A percentile compares a stretch with the other conserved stretches of the same genome.
These are phyloP conservation scores for Temnothorax nylanderi DNA, from an alignment of 1,140 invertebrate genomes.

Conservation along the genomic window DNA sequence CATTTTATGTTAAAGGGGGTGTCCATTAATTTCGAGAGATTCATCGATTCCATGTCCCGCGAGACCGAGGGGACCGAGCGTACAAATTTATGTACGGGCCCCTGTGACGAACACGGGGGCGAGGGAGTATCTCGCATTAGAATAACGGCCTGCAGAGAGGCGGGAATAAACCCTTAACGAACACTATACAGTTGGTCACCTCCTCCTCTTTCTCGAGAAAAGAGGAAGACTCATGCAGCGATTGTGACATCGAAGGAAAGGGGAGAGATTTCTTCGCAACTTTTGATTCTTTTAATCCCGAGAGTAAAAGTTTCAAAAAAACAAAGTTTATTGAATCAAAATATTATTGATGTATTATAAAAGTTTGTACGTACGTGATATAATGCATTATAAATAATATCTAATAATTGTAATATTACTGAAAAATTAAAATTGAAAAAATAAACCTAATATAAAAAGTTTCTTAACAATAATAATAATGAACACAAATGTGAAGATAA, in stretches of 20 bases:
- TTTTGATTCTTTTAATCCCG: not conserved
- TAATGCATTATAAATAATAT: too few species aligned
- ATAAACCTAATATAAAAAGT: too few species aligned
- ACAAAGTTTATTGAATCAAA: too few species aligned
- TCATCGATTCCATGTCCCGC: constrained; percentile 61
- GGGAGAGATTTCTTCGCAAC: not conserved
- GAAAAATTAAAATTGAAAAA: too few species aligned
- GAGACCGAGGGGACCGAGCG: constrained; percentile 43
- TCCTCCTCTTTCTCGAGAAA: not conserved
- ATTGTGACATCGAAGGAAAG: not conserved
- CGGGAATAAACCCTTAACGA: constrained; percentile 68
- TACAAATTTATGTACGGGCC: constrained; percentile 78
- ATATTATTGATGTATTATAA: too few species aligned
- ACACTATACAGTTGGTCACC: constrained; percentile 11
- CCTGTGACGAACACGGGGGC: constrained; percentile 41
- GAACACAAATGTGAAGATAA: not conserved
- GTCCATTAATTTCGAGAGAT: constrained; percentile 81
- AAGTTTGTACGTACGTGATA: too few species aligned
- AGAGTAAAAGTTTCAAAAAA: too few species aligned
- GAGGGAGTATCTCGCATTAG: constrained; percentile 63
- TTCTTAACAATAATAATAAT: not conserved
- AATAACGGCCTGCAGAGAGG: constrained; percentile 77
- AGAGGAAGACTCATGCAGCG: not conserved
- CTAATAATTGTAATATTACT: too few species aligned
- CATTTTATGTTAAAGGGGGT: constrained; percentile 78